These are phyloP conservation scores for Acholoe squamosa DNA, from an alignment of 2,888 invertebrate species.

Conservation along the genomic window DNA sequence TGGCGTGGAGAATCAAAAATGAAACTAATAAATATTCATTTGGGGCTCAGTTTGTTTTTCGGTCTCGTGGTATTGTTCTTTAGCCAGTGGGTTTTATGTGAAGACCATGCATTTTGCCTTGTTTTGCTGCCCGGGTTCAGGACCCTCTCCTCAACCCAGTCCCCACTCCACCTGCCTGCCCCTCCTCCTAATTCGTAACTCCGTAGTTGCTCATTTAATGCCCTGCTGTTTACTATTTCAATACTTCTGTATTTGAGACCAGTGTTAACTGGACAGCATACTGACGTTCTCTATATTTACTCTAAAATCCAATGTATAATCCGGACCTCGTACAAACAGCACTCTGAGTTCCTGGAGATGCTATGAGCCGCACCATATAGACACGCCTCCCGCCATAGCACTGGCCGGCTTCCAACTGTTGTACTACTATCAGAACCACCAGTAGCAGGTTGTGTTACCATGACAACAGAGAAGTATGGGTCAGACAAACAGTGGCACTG, in stretches of 20 bases:
- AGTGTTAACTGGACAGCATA: not conserved
- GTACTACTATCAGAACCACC: not conserved
- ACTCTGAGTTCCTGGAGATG: not conserved
- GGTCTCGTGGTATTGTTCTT: no score
- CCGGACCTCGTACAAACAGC: not conserved
- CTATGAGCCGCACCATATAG: no score
- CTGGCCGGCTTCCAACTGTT: not conserved
- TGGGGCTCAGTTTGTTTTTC: no score
- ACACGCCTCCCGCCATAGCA: not conserved
- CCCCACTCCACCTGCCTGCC: not conserved
- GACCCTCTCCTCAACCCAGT: not conserved
- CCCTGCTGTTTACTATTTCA: no score
- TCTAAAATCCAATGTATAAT: not conserved
- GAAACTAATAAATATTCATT: not conserved
- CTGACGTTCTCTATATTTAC: not conserved
- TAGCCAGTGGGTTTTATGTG: no score
- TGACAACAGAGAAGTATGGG: not conserved
- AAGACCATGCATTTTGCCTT: no score
- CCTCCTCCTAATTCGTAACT: not conserved
- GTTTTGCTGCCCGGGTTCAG: not conserved
- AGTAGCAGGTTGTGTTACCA: not conserved
- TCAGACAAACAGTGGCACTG: not conserved
- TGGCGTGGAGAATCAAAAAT: not conserved
- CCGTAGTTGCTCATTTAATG: no score
- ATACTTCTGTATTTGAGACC: no score